Evolutionary conservation across 2,888 invertebrate genomes (phyloP).

Genomic region (Strigamia transsilvanica): DNA sequence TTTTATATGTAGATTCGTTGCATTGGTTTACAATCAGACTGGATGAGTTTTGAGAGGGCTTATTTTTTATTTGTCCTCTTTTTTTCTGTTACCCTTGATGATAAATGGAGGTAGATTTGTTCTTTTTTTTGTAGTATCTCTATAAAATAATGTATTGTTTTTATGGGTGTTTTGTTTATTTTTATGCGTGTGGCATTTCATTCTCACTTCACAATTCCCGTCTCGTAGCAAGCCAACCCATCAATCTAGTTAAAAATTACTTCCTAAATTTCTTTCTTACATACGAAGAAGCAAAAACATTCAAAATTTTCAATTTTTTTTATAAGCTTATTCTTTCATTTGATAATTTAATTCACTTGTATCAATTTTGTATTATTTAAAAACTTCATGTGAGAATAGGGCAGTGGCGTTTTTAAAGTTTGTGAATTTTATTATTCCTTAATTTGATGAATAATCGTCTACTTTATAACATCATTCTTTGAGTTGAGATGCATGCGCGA

Average conservation of each 20-base stretch:
- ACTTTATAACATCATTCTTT: slow-evolving; percentile 17
- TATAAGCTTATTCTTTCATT: background rate
- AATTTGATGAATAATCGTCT: slow-evolving; percentile 34
- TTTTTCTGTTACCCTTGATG: background rate
- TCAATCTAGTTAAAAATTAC: slow-evolving; percentile 50
- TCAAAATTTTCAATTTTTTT: background rate
- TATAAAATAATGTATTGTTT: background rate
- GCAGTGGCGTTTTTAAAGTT: background rate
- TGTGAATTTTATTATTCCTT: background rate
- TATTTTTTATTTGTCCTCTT: background rate
- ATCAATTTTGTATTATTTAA: background rate
- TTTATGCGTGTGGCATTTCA: slow-evolving; percentile 31
- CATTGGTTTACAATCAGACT: slow-evolving; percentile 7
- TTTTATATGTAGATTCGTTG: slow-evolving; percentile 8
- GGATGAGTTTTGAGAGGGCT: slow-evolving; percentile 10
- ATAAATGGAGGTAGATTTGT: slow-evolving; percentile 20
- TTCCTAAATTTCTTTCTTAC: background rate
- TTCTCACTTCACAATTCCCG: slow-evolving; percentile 36
- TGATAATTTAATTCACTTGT: no score
- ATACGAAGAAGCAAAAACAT: background rate
- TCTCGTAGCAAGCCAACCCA: slow-evolving; percentile 31
- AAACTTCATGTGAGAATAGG: background rate
- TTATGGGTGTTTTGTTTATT: slow-evolving; percentile 13
- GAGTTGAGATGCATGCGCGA: background rate
- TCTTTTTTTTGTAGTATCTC: background rate